Conservation (phyloP, 2,797 vertebrate genomes). For the Neopelma chrysocephalum region DNA sequence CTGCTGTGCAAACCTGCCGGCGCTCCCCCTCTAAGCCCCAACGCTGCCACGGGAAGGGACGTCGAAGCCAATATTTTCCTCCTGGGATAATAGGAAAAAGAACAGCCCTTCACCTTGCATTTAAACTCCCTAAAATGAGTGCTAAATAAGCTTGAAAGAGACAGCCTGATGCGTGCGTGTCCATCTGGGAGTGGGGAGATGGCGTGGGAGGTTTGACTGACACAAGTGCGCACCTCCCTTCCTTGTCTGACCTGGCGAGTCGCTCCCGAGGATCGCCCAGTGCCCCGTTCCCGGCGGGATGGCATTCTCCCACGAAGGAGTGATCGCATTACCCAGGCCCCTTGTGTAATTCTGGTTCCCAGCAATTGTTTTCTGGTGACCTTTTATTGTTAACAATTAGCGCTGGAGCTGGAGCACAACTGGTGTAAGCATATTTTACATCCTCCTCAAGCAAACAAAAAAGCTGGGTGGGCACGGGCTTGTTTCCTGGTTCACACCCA, state of each 20-base stretch:
- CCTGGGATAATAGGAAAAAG: background rate
- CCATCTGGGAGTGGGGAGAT: background rate
- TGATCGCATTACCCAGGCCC: slow-evolving; percentile 14
- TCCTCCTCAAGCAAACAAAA: slow-evolving; percentile 70
- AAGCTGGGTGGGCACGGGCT: slow-evolving; percentile 63
- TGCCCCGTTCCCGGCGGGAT: background rate
- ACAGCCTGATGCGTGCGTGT: rapidly evolving
- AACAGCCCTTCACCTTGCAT: background rate
- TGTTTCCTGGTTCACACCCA: slow-evolving; percentile 71
- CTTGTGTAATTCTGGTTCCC: slow-evolving; percentile 62
- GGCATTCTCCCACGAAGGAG: slow-evolving; percentile 27
- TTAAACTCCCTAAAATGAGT: background rate
- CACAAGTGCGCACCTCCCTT: background rate
- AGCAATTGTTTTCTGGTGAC: slow-evolving; percentile 71
- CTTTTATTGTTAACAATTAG: slow-evolving; percentile 69
- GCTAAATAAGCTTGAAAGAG: background rate
- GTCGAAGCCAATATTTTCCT: background rate
- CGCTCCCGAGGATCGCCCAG: background rate
- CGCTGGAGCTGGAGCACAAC: slow-evolving; percentile 36
- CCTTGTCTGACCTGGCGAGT: background rate
- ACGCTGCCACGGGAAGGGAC: background rate
- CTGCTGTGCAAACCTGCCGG: background rate
- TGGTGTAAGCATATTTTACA: slow-evolving; percentile 68
- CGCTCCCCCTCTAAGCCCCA: background rate
- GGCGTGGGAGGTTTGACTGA: background rate